Evolutionary conservation across 2,888 invertebrate genomes (phyloP), one percentile per base, ranked within the genome.

Genomic region (Calephelis perditalis): DNA sequence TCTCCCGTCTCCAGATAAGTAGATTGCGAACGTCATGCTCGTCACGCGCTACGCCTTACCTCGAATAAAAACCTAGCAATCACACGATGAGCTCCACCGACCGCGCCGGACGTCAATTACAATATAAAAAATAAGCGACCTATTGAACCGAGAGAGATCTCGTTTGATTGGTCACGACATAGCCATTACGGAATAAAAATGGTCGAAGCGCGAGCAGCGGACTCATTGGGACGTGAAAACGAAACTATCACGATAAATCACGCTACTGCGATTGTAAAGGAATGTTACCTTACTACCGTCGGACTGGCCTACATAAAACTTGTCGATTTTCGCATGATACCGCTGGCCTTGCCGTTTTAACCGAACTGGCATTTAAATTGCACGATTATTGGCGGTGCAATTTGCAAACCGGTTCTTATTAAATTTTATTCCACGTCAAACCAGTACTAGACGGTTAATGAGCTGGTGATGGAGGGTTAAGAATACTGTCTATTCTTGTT

Each of bases 181-280:
- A 68, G 69, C 73, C 72, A 77, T 79, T 77, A 77, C 70, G 73
- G 76, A 77, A 76, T 75, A 70, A 74, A 72, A 81, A 80, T 78
- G 76, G 77, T 73, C 78, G 74, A 82, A 81, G 77, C 75, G 76
- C 75, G 73, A 77, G 77, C 79, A 81, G 76, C 78, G 75, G 70
- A 79, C 72, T 75, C 79, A 79, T 78, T 82, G 78, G 78, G 77
- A 82, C 87, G 84, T 84, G 81, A 87, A 87, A 86, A 85, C 75
- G 79, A 82, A 85, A 84, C 84, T 86, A 86, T 84, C 84, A 79
- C 78, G 81, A 80, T 81, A 79, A 85, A 83, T 84, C 79, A 79
- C 73, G 78, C 83, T 82, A 81, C 84, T 79, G 83, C 75, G 76
- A 78, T 80, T 79, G 76, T 77, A 76, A 75, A 82, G 82, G 84